Evolutionary conservation across 2,113 vertebrate species (phyloP).

Genomic region (Psilopogon haemacephalus): DNA sequence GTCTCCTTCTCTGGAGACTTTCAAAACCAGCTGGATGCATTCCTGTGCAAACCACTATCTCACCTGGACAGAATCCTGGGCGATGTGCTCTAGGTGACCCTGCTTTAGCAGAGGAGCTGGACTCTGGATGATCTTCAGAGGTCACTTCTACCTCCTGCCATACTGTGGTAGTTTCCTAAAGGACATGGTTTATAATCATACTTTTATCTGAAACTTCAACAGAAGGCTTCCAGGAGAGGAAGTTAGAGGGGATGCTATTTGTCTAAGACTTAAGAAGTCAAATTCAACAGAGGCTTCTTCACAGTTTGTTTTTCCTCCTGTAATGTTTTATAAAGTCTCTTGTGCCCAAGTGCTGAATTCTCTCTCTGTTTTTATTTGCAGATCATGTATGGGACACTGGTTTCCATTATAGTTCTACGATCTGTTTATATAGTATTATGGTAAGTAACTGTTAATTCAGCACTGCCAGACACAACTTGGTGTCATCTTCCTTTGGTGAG

Average conservation of each 20-base stretch:
- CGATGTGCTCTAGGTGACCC: neutral
- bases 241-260: neutral
- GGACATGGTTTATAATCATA: neutral
- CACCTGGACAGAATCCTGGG: neutral
- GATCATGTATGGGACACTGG: slow-evolving; percentile 95
- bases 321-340: neutral
- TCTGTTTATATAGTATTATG: slow-evolving; percentile 96
- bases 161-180: neutral
- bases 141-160: neutral
- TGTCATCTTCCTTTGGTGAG: too few species aligned
- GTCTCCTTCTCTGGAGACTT: too few species aligned
- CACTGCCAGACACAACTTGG: too few species aligned
- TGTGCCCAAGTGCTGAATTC: neutral
- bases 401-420: slow-evolving; percentile 88
- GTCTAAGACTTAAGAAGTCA: neutral
- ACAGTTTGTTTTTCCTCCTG: neutral
- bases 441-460: slow-evolving; percentile 73
- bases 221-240: neutral
- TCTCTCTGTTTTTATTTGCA: slow-evolving; percentile 57
- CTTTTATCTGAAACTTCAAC: neutral
- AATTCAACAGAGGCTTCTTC: neutral
- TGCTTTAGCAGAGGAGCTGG: neutral
- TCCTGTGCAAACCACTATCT: too few species aligned
- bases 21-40: too few species aligned
- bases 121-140: neutral